Evolutionary conservation across 2,113 vertebrate species (phyloP).

Genomic region (Percopsis transmontana): DNA sequence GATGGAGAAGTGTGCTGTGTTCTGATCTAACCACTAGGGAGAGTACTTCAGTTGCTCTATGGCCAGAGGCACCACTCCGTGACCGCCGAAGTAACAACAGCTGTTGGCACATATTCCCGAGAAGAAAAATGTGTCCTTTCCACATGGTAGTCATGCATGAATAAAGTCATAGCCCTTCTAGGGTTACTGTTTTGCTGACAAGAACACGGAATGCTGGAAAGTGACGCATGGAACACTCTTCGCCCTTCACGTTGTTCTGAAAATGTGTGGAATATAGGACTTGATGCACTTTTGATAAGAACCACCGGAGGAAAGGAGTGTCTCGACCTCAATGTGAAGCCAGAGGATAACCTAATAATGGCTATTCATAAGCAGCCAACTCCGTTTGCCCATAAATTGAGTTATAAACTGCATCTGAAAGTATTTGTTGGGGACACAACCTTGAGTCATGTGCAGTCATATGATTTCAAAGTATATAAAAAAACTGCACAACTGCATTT

Average conservation of each 20-base stretch:
- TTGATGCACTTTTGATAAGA: neutral
- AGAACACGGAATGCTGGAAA: conserved; percentile 25
- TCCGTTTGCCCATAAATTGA: too few species aligned
- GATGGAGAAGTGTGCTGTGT: neutral
- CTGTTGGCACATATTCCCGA: conserved; percentile 18
- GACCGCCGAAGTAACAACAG: conserved; percentile 16
- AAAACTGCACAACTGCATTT: neutral
- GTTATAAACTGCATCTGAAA: too few species aligned
- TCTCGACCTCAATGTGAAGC: too few species aligned
- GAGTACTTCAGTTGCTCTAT: conserved; percentile 37
- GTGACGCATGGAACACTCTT: too few species aligned
- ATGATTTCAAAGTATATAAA: neutral
- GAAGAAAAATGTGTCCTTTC: conserved; percentile 4
- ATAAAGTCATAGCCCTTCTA: conserved; percentile 37
- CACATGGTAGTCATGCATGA: conserved; percentile 24
- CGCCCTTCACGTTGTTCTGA: neutral
- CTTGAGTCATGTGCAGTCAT: neutral
- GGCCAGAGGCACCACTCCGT: conserved; percentile 3
- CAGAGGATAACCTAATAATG: too few species aligned
- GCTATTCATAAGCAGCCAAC: too few species aligned
- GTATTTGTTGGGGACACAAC: too few species aligned
- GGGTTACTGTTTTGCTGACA: conserved; percentile 33
- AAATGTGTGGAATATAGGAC: neutral
- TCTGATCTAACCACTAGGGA: conserved; percentile 54
- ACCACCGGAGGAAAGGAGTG: neutral